phyloP scores from a whole-genome alignment of 2,797 vertebrate species.

The Lemur catta region DNA sequence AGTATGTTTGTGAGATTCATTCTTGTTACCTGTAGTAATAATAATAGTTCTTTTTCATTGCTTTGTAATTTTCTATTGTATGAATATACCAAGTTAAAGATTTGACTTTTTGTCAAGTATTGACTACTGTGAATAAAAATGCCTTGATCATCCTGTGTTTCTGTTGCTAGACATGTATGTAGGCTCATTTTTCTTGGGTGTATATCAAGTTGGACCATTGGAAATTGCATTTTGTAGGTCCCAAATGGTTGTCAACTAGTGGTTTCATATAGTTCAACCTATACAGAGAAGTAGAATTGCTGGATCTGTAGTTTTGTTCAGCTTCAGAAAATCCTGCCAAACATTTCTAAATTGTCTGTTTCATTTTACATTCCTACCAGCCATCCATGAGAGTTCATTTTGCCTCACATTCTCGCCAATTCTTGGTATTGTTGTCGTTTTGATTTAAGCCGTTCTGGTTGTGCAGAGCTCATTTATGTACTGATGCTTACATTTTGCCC shows the following conservation, averaged over 20 bases:
- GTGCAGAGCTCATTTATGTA: background rate
- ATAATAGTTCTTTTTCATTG: background rate
- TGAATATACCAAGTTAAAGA: background rate
- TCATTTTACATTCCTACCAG: background rate
- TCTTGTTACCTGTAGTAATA: background rate
- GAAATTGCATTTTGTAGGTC: background rate
- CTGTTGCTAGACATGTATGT: background rate
- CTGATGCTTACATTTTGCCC: slow-evolving; percentile 44
- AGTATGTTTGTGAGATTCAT: background rate
- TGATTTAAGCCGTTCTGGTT: background rate
- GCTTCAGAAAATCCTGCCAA: background rate
- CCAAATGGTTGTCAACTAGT: background rate
- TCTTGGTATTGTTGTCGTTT: background rate
- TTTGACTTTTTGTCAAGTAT: background rate
- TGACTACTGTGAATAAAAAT: background rate
- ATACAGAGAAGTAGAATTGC: background rate
- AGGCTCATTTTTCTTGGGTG: background rate
- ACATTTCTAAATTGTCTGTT: background rate
- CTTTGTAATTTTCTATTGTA: background rate
- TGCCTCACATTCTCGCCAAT: background rate
- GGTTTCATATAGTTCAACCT: background rate
- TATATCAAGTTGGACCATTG: background rate
- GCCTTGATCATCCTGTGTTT: background rate
- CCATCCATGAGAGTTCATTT: background rate
- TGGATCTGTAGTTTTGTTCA: background rate